Percentiles rank a stretch among this genome's conserved stretches.
Evolutionary conservation across 53 echinoderm and acorn worm species (phyloP).

Genomic region (Echinarachnius parma): DNA sequence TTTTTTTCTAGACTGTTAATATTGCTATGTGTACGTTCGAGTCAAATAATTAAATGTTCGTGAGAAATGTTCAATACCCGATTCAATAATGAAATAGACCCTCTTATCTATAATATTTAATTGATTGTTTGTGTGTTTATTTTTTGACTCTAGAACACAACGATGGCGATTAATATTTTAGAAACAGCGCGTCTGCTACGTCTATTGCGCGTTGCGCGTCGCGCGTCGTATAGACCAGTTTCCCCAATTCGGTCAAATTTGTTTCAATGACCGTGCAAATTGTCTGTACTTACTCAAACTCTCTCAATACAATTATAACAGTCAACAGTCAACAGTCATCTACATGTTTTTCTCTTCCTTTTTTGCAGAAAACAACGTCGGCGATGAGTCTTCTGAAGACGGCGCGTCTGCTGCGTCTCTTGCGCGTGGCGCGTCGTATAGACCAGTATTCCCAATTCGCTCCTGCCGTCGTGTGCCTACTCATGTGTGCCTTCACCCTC

Average conservation of each 20-base stretch:
- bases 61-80: too few relatives aligned
- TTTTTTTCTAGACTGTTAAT: too few relatives aligned
- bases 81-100: too few relatives aligned
- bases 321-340: too few relatives aligned
- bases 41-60: too few relatives aligned
- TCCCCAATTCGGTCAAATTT: slow-evolving; percentile 95
- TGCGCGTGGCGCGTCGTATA: slow-evolving; percentile 81
- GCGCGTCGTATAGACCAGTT: slow-evolving; percentile 86
- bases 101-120: too few relatives aligned
- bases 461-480: slow-evolving; percentile 84
- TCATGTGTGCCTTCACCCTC: slow-evolving; percentile 91
- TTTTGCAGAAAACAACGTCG: slow-evolving; percentile 85
- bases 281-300: too few relatives aligned
- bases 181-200: slow-evolving; percentile 91
- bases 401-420: slow-evolving; percentile 78
- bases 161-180: slow-evolving; percentile 85
- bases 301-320: too few relatives aligned
- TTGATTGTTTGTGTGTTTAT: too few relatives aligned
- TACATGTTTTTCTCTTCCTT: too few relatives aligned
- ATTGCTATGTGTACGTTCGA: too few relatives aligned
- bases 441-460: slow-evolving; percentile 99
- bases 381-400: slow-evolving; percentile 96
- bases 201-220: slow-evolving; percentile 82
- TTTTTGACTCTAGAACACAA: slow-evolving; percentile 69
- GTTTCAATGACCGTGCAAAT: too few relatives aligned